Percentiles rank a stretch among this genome's conserved stretches.
Evolutionary conservation across 35 echinoderm and acorn worm species (phyloP).

Genomic region (Chiridota heheva): DNA sequence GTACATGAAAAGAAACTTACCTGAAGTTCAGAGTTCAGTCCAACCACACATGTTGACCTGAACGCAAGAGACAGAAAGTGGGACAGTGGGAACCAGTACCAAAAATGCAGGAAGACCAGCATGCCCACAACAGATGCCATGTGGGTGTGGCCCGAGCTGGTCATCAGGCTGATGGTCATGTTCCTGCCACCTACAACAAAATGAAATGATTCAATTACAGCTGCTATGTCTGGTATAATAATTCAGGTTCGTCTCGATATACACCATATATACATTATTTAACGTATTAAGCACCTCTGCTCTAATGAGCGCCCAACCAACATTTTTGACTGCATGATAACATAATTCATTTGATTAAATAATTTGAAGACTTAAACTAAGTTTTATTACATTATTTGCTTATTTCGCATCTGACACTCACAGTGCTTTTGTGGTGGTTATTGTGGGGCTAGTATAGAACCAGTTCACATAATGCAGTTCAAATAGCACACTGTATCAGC

Average conservation of each 20-base stretch:
- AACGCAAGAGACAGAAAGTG: slow-evolving; percentile 91
- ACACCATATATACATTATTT: no score
- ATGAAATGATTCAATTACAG: neutral
- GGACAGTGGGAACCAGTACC: slow-evolving; percentile 96
- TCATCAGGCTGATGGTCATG: slow-evolving; percentile 85
- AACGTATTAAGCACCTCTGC: no score
- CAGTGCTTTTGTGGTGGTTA: no score
- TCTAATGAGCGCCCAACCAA: no score
- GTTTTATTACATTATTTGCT: no score
- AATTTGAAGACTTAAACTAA: no score
- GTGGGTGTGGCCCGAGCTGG: slow-evolving; percentile 84
- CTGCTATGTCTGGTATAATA: no score
- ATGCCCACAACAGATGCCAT: slow-evolving; percentile 90
- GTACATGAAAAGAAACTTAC: slow-evolving; percentile 34
- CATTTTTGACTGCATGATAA: neutral
- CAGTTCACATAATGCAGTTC: no score
- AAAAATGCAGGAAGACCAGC: slow-evolving; percentile 96
- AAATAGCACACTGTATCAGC: no score
- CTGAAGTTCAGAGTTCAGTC: slow-evolving; percentile 82
- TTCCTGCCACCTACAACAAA: slow-evolving; percentile 85
- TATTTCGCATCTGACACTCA: no score
- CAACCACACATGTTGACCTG: slow-evolving; percentile 68
- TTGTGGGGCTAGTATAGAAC: no score
- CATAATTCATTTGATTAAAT: neutral
- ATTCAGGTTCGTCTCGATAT: no score